Conservation (phyloP, 2,888 invertebrate species). For the Gryllus longicercus region DNA sequence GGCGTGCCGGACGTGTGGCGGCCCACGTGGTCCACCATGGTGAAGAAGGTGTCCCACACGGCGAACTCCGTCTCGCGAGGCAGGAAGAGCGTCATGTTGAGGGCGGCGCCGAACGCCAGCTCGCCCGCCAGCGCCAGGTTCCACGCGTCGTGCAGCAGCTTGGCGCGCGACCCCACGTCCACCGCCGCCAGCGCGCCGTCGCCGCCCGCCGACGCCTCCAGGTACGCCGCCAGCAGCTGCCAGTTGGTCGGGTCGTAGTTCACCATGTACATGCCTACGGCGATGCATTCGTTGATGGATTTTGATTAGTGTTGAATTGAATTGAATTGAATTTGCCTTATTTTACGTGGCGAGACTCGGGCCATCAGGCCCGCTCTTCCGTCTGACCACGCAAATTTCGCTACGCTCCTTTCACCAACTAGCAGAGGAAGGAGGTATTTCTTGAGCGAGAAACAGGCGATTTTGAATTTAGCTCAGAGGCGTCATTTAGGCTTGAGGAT, state of each 20-base stretch:
- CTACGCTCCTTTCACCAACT: too few relatives aligned
- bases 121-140: slow-evolving; percentile 75
- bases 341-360: too few relatives aligned
- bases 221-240: slow-evolving; percentile 65
- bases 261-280: slow-evolving; percentile 72
- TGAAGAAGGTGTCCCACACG: slow-evolving; percentile 80
- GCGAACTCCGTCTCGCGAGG: slow-evolving; percentile 66
- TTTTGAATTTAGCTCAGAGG: too few relatives aligned
- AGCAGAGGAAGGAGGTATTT: too few relatives aligned
- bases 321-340: too few relatives aligned
- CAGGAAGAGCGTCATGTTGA: slow-evolving; percentile 75
- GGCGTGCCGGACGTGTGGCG: slow-evolving; percentile 63
- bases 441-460: too few relatives aligned
- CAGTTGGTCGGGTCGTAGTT: slow-evolving; percentile 77
- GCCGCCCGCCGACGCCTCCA: slow-evolving; percentile 43
- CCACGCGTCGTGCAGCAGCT: slow-evolving; percentile 73
- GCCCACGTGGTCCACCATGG: slow-evolving; percentile 76
- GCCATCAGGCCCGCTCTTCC: too few relatives aligned
- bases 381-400: too few relatives aligned
- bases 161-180: slow-evolving; percentile 62
- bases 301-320: too few relatives aligned
- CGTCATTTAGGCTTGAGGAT: too few relatives aligned
- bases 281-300: too few relatives aligned
- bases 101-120: slow-evolving; percentile 67
- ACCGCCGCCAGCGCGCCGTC: slow-evolving; percentile 22